Conservation (phyloP, 2,797 vertebrate genomes). For the Brachyalestes nurse region DNA sequence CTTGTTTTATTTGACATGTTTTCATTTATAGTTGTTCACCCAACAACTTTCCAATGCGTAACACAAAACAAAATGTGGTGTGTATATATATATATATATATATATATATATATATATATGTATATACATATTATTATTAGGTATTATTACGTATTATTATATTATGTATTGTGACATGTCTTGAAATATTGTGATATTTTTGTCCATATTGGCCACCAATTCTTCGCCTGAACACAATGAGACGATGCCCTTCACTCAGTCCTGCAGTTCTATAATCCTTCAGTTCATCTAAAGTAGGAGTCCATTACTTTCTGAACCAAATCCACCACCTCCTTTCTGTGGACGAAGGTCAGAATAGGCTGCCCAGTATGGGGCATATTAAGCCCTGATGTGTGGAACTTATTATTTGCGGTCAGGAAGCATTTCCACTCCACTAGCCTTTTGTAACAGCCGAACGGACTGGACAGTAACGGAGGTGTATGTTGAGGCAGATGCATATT, state of each 20-base stretch:
- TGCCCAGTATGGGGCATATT: constrained; percentile 3
- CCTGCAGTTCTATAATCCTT: neutral
- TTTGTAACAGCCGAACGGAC: neutral
- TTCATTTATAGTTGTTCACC: too few relatives aligned
- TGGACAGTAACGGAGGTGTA: neutral
- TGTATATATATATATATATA: too few relatives aligned
- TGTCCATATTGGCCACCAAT: neutral
- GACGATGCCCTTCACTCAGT: neutral
- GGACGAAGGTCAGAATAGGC: neutral
- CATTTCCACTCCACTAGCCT: neutral
- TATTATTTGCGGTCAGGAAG: neutral
- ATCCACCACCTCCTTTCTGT: neutral
- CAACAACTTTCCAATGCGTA: too few relatives aligned
- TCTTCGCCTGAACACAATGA: neutral
- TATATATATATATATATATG: too few relatives aligned
- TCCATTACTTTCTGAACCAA: constrained; percentile 10
- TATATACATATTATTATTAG: too few relatives aligned
- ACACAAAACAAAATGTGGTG: too few relatives aligned
- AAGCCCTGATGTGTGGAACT: neutral
- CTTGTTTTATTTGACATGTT: too few relatives aligned
- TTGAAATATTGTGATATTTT: neutral
- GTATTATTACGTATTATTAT: too few relatives aligned
- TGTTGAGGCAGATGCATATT: neutral
- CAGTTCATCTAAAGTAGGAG: neutral
- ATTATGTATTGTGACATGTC: neutral